These are phyloP conservation scores for Drosophila parthenogenetica DNA, from an alignment of 2,888 invertebrate genomes.

Conservation along the genomic window DNA sequence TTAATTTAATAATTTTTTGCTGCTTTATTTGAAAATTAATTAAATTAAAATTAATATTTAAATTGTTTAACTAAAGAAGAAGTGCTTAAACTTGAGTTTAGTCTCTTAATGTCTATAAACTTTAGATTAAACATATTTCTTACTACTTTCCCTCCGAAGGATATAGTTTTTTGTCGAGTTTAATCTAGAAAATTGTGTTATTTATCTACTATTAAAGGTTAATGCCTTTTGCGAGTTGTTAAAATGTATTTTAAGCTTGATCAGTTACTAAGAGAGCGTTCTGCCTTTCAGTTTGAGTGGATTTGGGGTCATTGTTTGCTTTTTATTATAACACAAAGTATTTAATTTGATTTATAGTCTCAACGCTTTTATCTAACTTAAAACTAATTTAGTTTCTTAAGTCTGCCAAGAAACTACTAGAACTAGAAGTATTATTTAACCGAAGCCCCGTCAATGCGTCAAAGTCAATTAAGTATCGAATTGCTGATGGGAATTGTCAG, in stretches of 20 bases:
- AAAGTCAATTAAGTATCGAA: conserved; percentile 13
- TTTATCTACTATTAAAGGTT: too few relatives aligned
- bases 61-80: too few relatives aligned
- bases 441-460: conserved; percentile 5
- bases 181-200: too few relatives aligned
- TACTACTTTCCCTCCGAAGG: too few relatives aligned
- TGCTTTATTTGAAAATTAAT: too few relatives aligned
- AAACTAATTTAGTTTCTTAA: neutral
- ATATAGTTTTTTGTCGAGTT: too few relatives aligned
- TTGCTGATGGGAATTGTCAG: conserved; percentile 6
- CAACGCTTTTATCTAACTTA: conserved; percentile 2
- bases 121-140: too few relatives aligned
- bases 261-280: neutral
- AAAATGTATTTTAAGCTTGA: neutral
- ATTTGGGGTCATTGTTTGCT: conserved; percentile 7
- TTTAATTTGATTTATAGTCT: neutral
- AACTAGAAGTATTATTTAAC: conserved; percentile 13
- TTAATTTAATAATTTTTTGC: too few relatives aligned
- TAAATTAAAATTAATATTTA: too few relatives aligned
- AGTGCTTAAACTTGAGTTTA: too few relatives aligned
- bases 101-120: too few relatives aligned
- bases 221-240: too few relatives aligned
- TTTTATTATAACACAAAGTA: neutral
- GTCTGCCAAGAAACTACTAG: neutral
- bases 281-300: neutral